Evolutionary conservation across 1,140 invertebrate species (phyloP), one percentile per base, ranked within the genome.

Genomic region (Calephelis nemesis): DNA sequence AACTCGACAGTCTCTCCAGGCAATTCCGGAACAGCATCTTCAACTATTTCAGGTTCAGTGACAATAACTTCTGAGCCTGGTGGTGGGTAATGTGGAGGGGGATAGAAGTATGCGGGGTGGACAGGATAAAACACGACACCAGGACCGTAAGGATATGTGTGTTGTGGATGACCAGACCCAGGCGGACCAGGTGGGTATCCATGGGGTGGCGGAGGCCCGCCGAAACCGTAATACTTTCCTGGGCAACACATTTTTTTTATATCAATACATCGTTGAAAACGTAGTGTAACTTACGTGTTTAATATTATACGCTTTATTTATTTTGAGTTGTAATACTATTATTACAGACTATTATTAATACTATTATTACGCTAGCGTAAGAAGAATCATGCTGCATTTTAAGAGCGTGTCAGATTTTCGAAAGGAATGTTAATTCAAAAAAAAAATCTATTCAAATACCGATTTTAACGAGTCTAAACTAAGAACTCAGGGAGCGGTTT

Each of bases 1-100:
- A 91, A 80, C 73, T 89, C 87, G 77, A 91, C 88, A 49, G 83
- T 87, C 67, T 91, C 88, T 67, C 88, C 88, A 40, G 88, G 85
- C 68, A 91, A 75, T 79, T 85, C 76, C 54, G 76, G 78, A 47
- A 74, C 76, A 48, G 75, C 66, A 39, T 82, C 78, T 45, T 83
- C 82, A 47, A 87, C 75, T 69, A 78, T 60, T 63, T 73, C 54
- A 47, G 67, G 48, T 19, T 72, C 71, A 9, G 74, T 48, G 52
- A 73, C 62, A 72, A 54, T 40, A 0, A 48, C 63, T 15, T 50
- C 62, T 8, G 68, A 62, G 7, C 12, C 65, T 11, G 72, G 68
- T 9, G 73, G 71, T 15, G 75, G 78, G 66, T 79, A 76, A 52
- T 65, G 69, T 40, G 70, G 75, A 11, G 72, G 72, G n/a, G 88